phyloP scores from a whole-genome alignment of 2,797 vertebrate genomes.

The Coregonus sp. region DNA sequence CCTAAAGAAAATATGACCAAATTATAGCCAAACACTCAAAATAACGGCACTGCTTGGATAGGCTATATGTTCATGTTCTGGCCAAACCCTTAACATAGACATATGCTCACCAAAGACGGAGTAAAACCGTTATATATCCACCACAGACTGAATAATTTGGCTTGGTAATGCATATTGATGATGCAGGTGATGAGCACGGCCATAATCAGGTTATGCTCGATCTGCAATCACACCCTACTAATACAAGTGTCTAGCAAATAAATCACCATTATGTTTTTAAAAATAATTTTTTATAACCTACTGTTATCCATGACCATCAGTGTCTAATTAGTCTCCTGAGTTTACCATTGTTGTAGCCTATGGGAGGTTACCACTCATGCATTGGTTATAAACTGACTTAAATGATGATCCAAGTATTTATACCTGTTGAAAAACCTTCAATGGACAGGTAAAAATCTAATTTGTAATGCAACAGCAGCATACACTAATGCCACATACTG shows the following conservation, averaged over 20 bases:
- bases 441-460: not conserved
- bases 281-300: no score
- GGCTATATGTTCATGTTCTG: not conserved
- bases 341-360: no score
- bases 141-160: no score
- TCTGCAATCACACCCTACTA: not conserved
- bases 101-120: not conserved
- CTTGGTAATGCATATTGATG: no score
- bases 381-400: not conserved
- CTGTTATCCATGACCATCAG: no score
- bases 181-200: no score
- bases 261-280: no score
- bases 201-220: not conserved
- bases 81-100: not conserved
- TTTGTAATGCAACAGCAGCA: not conserved
- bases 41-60: not conserved
- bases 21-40: not conserved
- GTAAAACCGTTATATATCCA: not conserved
- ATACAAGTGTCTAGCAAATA: not conserved
- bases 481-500: not conserved
- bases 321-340: no score
- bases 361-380: no score
- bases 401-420: not conserved
- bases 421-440: not conserved
- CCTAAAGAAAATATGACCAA: not conserved